A percentile compares a stretch with the other conserved stretches of the same genome.
Conservation (phyloP, 1,140 invertebrate genomes). For the Euwallacea fornicatus region DNA sequence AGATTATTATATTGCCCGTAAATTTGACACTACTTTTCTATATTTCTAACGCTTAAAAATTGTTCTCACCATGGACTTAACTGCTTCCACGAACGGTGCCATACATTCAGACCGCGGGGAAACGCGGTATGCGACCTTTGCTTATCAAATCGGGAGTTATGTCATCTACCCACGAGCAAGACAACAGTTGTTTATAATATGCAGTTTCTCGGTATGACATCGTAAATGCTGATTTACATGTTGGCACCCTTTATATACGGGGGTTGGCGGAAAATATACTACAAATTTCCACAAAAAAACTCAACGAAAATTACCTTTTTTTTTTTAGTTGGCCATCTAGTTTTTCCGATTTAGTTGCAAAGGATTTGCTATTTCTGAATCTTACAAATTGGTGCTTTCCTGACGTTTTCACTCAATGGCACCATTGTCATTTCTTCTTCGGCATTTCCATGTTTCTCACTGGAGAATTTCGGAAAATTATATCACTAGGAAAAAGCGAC, state of each 20-base stretch:
- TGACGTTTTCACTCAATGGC: too few species aligned
- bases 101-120: background rate
- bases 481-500: too few species aligned
- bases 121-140: slow-evolving; percentile 24
- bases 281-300: background rate
- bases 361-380: background rate
- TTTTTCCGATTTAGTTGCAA: background rate
- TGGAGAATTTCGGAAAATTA: background rate
- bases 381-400: too few species aligned
- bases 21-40: too few species aligned
- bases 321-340: background rate
- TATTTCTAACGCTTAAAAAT: too few species aligned
- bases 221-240: slow-evolving; percentile 9
- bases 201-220: slow-evolving; percentile 32
- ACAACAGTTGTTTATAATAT: slow-evolving; percentile 29
- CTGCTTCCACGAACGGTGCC: too few species aligned
- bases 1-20: too few species aligned
- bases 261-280: background rate
- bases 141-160: slow-evolving; percentile 35
- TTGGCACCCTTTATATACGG: background rate
- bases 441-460: background rate
- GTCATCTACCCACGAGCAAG: slow-evolving; percentile 34
- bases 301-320: background rate
- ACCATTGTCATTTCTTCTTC: background rate
- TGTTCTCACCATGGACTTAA: too few species aligned